Conservation (phyloP, 2,888 invertebrate species). For the Agrypnus murinus region DNA sequence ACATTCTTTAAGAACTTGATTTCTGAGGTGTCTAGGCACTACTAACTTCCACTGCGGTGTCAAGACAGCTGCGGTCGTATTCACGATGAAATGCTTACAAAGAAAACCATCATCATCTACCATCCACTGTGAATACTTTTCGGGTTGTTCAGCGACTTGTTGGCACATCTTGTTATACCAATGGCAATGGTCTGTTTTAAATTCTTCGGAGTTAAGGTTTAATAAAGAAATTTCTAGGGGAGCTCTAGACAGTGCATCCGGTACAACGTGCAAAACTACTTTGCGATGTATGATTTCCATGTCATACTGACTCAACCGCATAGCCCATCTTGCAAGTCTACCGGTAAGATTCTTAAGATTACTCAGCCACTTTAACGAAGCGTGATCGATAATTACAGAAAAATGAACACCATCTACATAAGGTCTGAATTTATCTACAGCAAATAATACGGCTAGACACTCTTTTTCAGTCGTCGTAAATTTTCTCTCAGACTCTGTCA, state of each 20-base stretch:
- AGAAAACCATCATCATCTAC: slow-evolving; percentile 37
- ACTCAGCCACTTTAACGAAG: slow-evolving; percentile 49
- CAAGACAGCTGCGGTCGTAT: background rate
- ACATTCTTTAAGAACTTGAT: slow-evolving; percentile 42
- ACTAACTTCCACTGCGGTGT: slow-evolving; percentile 56
- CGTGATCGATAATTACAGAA: slow-evolving; percentile 57
- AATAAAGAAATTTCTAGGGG: background rate
- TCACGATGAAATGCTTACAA: slow-evolving; percentile 40
- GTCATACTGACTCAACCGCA: slow-evolving; percentile 29
- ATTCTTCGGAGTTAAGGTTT: no score
- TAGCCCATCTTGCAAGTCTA: slow-evolving; percentile 54
- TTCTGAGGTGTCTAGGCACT: slow-evolving; percentile 26
- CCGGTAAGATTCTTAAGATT: slow-evolving; percentile 47
- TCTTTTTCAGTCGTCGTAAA: slow-evolving; percentile 32
- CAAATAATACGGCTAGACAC: no score
- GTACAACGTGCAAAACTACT: slow-evolving; percentile 40
- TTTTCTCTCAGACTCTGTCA: slow-evolving; percentile 34
- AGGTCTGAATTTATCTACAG: no score
- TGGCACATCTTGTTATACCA: background rate
- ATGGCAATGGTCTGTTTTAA: background rate
- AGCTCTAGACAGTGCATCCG: slow-evolving; percentile 11
- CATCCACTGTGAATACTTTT: slow-evolving; percentile 44
- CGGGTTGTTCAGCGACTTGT: slow-evolving; percentile 29
- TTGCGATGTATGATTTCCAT: slow-evolving; percentile 33
- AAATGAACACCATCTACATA: slow-evolving; percentile 50